A percentile compares a stretch with the other conserved stretches of the same genome.
phyloP scores from a whole-genome alignment of 2,113 vertebrate genomes.

The Ceyx melanurus region DNA sequence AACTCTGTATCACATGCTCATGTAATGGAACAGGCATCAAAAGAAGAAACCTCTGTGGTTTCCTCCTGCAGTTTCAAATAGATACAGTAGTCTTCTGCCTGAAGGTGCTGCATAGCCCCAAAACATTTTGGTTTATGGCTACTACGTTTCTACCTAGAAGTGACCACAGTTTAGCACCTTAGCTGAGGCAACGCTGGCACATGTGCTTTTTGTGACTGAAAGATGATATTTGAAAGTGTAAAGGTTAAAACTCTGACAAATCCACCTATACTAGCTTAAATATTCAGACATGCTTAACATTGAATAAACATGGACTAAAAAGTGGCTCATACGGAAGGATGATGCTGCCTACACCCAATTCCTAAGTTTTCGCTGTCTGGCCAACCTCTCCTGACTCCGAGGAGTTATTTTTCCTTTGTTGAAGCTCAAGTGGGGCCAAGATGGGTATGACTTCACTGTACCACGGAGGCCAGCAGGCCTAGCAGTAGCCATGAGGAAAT shows the following conservation, averaged over 20 bases:
- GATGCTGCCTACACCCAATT: not conserved
- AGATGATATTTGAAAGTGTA: not conserved
- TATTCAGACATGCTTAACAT: not conserved
- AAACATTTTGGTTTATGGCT: not conserved
- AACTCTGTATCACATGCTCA: not conserved
- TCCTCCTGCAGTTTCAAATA: constrained; percentile 40
- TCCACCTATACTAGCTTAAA: not conserved
- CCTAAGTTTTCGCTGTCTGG: not conserved
- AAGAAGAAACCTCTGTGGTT: constrained; percentile 20
- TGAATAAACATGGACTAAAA: not conserved
- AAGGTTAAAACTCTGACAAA: not conserved
- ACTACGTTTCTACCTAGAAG: not conserved
- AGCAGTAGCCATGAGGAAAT: rapidly evolving
- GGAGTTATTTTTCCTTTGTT: not conserved
- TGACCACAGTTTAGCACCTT: not conserved
- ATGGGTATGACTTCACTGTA: rapidly evolving
- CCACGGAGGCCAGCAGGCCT: rapidly evolving
- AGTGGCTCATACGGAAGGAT: rapidly evolving
- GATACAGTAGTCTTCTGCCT: not conserved
- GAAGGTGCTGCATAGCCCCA: not conserved
- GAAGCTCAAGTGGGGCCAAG: not conserved
- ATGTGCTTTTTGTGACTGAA: not conserved
- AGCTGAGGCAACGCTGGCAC: not conserved
- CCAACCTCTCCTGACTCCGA: not conserved
- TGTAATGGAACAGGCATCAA: constrained; percentile 41